Evolutionary conservation across 2,888 invertebrate species (phyloP).

Genomic region (Gasteruption jaculator): DNA sequence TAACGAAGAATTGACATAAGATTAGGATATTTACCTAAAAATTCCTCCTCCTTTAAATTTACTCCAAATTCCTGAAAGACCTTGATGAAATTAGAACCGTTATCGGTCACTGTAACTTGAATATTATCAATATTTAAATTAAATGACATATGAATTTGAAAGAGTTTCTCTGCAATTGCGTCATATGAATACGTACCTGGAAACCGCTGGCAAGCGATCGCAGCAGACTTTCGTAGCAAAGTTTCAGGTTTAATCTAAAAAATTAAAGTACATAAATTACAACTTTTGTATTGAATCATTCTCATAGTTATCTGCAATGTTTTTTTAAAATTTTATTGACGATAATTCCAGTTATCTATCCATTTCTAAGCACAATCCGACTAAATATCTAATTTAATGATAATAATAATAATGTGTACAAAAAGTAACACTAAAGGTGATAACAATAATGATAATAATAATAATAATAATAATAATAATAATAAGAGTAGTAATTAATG

Average conservation of each 20-base stretch:
- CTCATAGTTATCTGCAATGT: too few relatives aligned
- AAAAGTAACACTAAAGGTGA: too few relatives aligned
- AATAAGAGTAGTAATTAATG: too few relatives aligned
- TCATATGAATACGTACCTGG: constrained; percentile 10
- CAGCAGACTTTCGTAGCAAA: constrained; percentile 9
- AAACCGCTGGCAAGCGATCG: constrained; percentile 13
- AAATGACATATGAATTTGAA: constrained; percentile 3
- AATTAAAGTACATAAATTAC: neutral
- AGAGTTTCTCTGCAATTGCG: constrained; percentile 7
- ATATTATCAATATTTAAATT: neutral
- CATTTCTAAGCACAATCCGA: too few relatives aligned
- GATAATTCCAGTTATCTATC: too few relatives aligned
- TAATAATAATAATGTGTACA: too few relatives aligned
- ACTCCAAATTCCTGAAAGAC: constrained; percentile 6
- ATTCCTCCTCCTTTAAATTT: neutral
- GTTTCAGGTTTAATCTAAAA: constrained; percentile 9
- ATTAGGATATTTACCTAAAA: too few relatives aligned
- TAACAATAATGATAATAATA: too few relatives aligned
- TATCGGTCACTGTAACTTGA: constrained; percentile 1
- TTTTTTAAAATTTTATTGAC: too few relatives aligned
- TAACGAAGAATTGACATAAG: too few relatives aligned
- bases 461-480: too few relatives aligned
- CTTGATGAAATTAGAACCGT: constrained; percentile 5
- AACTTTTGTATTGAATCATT: neutral
- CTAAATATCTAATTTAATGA: too few relatives aligned